These are phyloP conservation scores for Rhinolophus sinicus DNA, from an alignment of 2,113 vertebrate species.

Conservation along the genomic window DNA sequence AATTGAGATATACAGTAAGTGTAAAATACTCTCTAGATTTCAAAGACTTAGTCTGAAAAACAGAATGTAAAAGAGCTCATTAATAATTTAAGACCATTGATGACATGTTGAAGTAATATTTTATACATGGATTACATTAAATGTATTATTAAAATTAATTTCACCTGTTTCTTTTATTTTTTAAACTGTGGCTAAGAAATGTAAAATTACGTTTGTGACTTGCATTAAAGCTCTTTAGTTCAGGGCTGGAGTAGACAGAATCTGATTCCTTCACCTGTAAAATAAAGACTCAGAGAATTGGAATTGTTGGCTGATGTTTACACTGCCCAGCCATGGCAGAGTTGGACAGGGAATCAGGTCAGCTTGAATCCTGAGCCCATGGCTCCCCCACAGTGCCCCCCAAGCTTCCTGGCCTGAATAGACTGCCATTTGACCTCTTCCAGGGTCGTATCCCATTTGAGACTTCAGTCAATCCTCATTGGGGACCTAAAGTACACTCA, in stretches of 20 bases:
- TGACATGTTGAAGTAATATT: background rate
- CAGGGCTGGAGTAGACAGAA: background rate
- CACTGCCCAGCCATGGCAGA: background rate
- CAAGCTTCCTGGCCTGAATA: background rate
- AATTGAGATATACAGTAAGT: background rate
- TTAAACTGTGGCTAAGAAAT: background rate
- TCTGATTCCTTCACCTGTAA: background rate
- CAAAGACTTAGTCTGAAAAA: background rate
- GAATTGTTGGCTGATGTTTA: background rate
- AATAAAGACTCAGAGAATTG: background rate
- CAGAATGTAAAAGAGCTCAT: background rate
- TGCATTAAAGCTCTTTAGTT: background rate
- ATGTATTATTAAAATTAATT: background rate
- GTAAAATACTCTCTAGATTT: background rate
- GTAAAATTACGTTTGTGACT: background rate
- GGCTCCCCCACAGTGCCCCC: background rate
- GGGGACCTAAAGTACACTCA: background rate
- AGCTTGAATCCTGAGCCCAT: background rate
- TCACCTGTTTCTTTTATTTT: background rate
- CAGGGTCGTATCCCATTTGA: background rate
- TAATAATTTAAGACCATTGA: constrained; percentile 19
- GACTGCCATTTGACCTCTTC: background rate
- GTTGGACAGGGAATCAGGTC: background rate
- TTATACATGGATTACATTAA: constrained; percentile 22
- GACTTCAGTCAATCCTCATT: background rate